These are phyloP conservation scores for Synaphobranchus kaupii DNA, from an alignment of 2,797 vertebrate species.

Conservation along the genomic window DNA sequence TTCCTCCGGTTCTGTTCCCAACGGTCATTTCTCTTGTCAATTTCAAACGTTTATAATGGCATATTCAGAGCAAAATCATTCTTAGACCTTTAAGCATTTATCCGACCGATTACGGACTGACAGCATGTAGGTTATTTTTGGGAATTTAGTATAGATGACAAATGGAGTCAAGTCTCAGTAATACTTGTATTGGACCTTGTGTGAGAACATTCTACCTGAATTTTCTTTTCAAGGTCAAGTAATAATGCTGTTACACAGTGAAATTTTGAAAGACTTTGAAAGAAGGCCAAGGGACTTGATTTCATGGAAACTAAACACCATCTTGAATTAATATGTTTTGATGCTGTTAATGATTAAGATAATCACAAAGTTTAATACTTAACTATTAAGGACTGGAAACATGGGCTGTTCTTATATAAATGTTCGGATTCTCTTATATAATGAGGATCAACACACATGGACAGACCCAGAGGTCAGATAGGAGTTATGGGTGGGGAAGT, in stretches of 20 bases:
- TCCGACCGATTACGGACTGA: not conserved
- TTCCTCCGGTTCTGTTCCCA: not conserved
- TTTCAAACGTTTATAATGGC: not conserved
- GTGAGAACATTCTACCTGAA: not conserved
- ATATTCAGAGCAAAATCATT: not conserved
- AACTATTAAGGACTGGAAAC: not conserved
- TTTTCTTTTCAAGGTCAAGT: not conserved
- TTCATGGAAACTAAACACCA: not conserved
- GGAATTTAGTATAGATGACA: not conserved
- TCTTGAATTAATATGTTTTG: not conserved
- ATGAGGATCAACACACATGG: not conserved
- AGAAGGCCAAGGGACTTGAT: not conserved
- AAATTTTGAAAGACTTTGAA: not conserved
- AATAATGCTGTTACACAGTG: not conserved
- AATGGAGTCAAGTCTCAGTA: not conserved
- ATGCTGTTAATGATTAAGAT: not conserved
- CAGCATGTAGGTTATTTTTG: not conserved
- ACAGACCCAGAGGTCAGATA: not conserved
- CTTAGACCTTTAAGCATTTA: not conserved
- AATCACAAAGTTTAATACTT: not conserved
- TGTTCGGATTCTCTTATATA: not conserved
- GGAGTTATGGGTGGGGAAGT: not conserved
- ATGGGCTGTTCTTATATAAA: not conserved
- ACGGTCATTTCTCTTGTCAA: not conserved
- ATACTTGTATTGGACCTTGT: not conserved